A percentile compares a stretch with the other conserved stretches of the same genome.
Evolutionary conservation across 2,113 vertebrate genomes (phyloP).

Genomic region (Arvicanthis niloticus): DNA sequence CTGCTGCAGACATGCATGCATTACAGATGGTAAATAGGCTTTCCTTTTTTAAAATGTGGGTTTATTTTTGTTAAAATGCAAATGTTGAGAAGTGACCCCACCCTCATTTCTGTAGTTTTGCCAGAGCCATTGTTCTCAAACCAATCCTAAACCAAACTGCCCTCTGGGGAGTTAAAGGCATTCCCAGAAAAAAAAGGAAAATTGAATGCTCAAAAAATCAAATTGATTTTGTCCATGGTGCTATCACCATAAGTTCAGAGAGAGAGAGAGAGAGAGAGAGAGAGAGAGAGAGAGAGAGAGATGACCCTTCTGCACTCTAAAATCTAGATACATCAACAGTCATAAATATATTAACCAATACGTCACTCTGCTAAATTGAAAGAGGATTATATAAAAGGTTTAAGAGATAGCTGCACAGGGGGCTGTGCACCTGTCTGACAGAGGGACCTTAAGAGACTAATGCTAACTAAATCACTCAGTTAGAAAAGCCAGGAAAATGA

Average conservation of each 20-base stretch:
- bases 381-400: neutral
- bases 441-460: neutral
- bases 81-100: slow-evolving; percentile 37
- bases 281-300: neutral
- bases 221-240: slow-evolving; percentile 4
- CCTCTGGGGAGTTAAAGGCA: slow-evolving; percentile 2
- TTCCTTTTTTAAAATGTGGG: slow-evolving; percentile 57
- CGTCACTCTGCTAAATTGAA: neutral
- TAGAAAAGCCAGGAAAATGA: neutral
- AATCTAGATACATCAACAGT: neutral
- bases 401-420: neutral
- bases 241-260: neutral
- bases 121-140: slow-evolving; percentile 60
- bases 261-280: neutral
- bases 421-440: neutral
- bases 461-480: neutral
- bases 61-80: slow-evolving; percentile 75
- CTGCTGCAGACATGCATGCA: slow-evolving; percentile 62
- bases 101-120: neutral
- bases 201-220: neutral
- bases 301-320: neutral
- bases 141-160: slow-evolving; percentile 40
- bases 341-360: neutral
- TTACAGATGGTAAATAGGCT: slow-evolving; percentile 61
- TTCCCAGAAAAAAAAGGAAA: neutral